Base-by-base conservation (phyloP, 2,888 invertebrate species). In the Stegophylla sp. region DNA sequence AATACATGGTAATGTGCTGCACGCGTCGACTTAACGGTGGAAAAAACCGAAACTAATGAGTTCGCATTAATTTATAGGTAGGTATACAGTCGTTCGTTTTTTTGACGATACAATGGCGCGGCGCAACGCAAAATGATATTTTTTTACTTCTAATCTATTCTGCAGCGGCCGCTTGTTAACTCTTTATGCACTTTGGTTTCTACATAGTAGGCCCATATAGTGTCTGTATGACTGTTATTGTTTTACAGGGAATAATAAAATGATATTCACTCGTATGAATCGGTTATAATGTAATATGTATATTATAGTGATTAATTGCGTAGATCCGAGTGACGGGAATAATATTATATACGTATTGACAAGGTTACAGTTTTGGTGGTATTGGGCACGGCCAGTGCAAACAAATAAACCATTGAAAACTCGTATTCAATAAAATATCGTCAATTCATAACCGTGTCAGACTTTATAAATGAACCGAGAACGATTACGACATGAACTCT, bases 141-240 rank as follows among this genome's bases (percentile, higher is more conserved):
- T 48, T 9, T 28, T 69, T 28, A 45, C n/a, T n/a, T n/a, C n/a
- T 69, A 69, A 69, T 69, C 48, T 28, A 69, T 48, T 69, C 17
- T 28, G 48, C 67, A n/a, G 26, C 34, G 3, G 34, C 34, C 34
- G 34, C 3, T n/a, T n/a, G n/a, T 34, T 34, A 34, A 34, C 7
- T 34, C 34, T 5, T 34, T 34, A 34, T 34, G 7, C 7, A 34
- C 34, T 34, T 34, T 34, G 4, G 7, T 34, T 69, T 51, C n/a
- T 23, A 48, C n/a, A n/a, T n/a, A n/a, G n/a, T n/a, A n/a, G n/a
- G n/a, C n/a, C n/a, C n/a, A n/a, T n/a, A n/a, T n/a, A n/a, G n/a
- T n/a, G n/a, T n/a, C n/a, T n/a, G n/a, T n/a, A n/a, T n/a, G 48
- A 69, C 48, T 69, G 48, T 48, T 28, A 48, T 66, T 23, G 45